A percentile compares a stretch with the other conserved stretches of the same genome.
Evolutionary conservation across 2,797 vertebrate species (phyloP).

Genomic region (Hypotaenidia philippensis): DNA sequence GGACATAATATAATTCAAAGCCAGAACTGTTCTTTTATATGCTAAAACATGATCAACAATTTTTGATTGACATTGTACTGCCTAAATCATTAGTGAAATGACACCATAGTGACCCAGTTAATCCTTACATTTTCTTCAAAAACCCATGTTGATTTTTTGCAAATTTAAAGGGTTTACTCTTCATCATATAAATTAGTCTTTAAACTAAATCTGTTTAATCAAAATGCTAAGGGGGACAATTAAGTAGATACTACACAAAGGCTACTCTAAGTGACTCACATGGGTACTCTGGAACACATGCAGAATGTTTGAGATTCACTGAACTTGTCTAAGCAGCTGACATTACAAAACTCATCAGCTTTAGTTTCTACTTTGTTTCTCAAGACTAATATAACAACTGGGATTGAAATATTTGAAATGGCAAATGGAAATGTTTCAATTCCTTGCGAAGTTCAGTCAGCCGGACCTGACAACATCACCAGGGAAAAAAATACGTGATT

Average conservation of each 20-base stretch:
- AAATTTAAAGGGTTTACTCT: conserved; percentile 32
- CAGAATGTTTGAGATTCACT: conserved; percentile 41
- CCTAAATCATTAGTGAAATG: conserved; percentile 38
- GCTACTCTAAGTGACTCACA: conserved; percentile 59
- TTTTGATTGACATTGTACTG: conserved; percentile 42
- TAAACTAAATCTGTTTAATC: conserved; percentile 38
- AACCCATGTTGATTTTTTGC: neutral
- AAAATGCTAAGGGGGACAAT: conserved; percentile 24
- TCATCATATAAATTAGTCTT: conserved; percentile 32
- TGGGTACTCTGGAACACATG: conserved; percentile 19
- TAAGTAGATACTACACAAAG: conserved; percentile 34
- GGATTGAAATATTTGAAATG: conserved; percentile 20
- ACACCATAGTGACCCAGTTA: neutral
- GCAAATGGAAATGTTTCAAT: conserved; percentile 3
- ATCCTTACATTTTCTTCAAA: conserved; percentile 44
- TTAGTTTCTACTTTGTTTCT: conserved; percentile 43
- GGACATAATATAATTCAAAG: neutral
- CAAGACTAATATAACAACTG: conserved; percentile 6
- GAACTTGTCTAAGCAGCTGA: conserved; percentile 52
- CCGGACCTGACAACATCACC: neutral
- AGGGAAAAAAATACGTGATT: neutral
- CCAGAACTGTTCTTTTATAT: neutral
- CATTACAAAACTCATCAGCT: neutral
- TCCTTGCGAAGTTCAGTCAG: conserved; percentile 27
- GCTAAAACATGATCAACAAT: neutral